Conservation (phyloP, 2,113 vertebrate species). For the Salminus brasiliensis region DNA sequence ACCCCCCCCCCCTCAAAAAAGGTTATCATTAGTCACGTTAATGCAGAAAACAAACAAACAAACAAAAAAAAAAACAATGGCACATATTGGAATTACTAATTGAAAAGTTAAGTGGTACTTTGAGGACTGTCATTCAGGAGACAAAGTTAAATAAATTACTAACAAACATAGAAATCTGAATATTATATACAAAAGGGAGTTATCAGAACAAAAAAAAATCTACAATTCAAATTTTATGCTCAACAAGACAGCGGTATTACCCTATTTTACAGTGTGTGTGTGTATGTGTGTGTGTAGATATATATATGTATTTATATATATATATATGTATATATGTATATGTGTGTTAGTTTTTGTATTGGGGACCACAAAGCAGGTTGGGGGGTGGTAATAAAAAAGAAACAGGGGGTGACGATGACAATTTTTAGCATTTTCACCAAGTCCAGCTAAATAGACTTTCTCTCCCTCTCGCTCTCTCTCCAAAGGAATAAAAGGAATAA, state of each 20-base stretch:
- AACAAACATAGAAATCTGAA: slow-evolving; percentile 82
- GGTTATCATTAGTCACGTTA: slow-evolving; percentile 76
- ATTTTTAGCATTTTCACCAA: slow-evolving; percentile 51
- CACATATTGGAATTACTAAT: slow-evolving; percentile 77
- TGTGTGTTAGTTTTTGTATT: slow-evolving; percentile 55
- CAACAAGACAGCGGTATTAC: slow-evolving; percentile 71
- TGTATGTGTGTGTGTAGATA: slow-evolving; percentile 28
- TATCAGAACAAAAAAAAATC: slow-evolving; percentile 74
- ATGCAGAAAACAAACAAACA: slow-evolving; percentile 70
- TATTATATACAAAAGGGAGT: slow-evolving; percentile 80
- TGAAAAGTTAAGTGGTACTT: slow-evolving; percentile 74
- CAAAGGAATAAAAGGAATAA: slow-evolving; percentile 48
- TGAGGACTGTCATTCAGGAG: slow-evolving; percentile 70
- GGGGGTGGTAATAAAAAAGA: slow-evolving; percentile 23
- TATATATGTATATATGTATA: background rate
- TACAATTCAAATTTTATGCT: slow-evolving; percentile 71
- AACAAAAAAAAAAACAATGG: slow-evolving; percentile 77
- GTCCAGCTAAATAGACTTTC: slow-evolving; percentile 51
- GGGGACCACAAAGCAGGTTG: background rate
- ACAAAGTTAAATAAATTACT: slow-evolving; percentile 85
- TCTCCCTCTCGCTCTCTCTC: slow-evolving; percentile 19
- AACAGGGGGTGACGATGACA: slow-evolving; percentile 25
- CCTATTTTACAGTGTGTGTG: slow-evolving; percentile 69
- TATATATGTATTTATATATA: background rate
- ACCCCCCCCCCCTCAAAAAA: slow-evolving; percentile 49